Evolutionary conservation across 2,797 vertebrate genomes (phyloP), one percentile per base, ranked within the genome.

Genomic region (Molossus alvarezi): DNA sequence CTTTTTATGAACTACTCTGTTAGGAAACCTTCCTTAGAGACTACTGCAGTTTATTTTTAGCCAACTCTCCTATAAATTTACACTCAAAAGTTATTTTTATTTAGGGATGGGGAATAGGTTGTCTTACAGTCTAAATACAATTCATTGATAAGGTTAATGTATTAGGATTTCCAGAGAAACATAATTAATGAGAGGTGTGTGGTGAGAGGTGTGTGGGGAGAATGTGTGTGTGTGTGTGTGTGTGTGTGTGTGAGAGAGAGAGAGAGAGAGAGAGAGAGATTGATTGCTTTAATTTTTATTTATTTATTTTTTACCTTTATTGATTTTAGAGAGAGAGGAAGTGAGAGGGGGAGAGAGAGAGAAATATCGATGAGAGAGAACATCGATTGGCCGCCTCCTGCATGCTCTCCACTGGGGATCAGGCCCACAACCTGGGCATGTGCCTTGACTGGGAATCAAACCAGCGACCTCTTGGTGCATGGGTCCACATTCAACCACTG

Each of bases 1-100:
- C 5, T 8, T 4, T 58, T 93, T 67, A 20, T 23, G n/a, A 85
- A 81, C 65, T 85, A 45, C 58, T 88, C 62, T 62, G 13, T 73
- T 62, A 79, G 51, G 69, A 88, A 88, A 80, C 29, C 23, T 75
- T 87, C 25, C 72, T 95, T 57, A 57, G 27, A 69, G 5, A 69
- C 1, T 29, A 90, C 27, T 17, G 4, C n/a, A 45, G 53, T 92
- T 93, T 12, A n/a, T 71, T 75, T 93, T 91, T 71, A 20, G 57
- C n/a, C 53, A 85, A 27, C 20, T 85, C 1, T 51, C 55, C 3
- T 53, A n/a, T 75, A 88, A 84, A 81, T 85, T 58, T 91, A 80
- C 9, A n/a, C 25, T 87, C 20, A 62, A 79, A 93, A 53, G 21
- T 67, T 93, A 72, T 76, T 33, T 15, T 71, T 96, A 71, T 37